These are phyloP conservation scores for mouse (Mus musculus) DNA, from an alignment of 2,113 vertebrate species.

Conservation along the genomic window DNA sequence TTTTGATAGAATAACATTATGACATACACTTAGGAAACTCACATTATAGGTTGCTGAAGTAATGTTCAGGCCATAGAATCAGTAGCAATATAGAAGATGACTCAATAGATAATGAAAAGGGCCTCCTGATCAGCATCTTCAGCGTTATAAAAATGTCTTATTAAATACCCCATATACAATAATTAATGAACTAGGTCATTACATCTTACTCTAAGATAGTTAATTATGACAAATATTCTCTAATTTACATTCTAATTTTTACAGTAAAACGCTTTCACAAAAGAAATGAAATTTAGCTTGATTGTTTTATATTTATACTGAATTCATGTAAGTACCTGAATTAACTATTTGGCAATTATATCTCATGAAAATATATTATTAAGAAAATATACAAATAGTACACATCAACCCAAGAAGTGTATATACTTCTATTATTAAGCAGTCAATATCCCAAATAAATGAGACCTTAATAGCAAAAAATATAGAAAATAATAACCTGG, in stretches of 20 bases:
- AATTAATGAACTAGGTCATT: neutral
- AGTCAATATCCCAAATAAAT: neutral
- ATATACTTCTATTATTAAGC: neutral
- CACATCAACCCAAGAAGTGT: neutral
- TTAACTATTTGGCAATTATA: neutral
- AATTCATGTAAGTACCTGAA: neutral
- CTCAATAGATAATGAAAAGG: neutral
- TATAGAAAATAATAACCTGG: neutral
- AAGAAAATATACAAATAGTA: neutral
- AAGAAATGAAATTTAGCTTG: neutral
- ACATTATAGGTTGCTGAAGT: neutral
- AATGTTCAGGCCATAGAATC: neutral
- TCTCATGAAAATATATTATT: neutral
- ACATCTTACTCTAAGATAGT: neutral
- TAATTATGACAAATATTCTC: neutral
- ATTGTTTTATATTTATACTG: neutral
- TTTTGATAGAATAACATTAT: neutral
- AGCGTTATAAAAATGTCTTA: neutral
- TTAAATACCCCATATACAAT: neutral
- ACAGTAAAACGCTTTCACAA: neutral
- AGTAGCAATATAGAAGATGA: neutral
- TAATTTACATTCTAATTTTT: neutral
- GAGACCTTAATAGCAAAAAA: neutral
- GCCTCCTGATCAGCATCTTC: neutral
- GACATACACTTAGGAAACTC: neutral